Percentiles rank a stretch among this genome's conserved stretches.
phyloP scores from a whole-genome alignment of 2,797 vertebrate genomes.

The Pogoniulus pusillus region DNA sequence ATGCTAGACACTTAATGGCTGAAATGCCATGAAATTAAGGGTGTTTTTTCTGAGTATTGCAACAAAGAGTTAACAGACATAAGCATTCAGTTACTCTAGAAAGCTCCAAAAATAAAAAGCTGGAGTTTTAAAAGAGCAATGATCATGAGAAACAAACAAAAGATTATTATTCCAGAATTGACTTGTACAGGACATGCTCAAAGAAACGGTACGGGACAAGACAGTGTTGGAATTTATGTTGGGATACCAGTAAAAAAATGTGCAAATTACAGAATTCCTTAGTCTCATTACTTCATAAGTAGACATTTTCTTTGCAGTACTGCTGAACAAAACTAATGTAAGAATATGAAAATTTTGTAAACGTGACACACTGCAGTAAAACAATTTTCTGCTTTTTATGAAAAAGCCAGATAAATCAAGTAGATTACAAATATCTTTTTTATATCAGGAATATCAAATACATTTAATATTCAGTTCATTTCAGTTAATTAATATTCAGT shows the following conservation, averaged over 20 bases:
- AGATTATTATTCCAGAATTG: background rate
- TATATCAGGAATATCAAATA: background rate
- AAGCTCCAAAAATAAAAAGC: constrained; percentile 27
- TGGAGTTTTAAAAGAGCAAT: background rate
- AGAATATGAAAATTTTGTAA: background rate
- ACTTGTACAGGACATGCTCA: background rate
- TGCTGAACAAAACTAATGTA: background rate
- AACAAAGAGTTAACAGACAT: background rate
- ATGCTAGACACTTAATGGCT: background rate
- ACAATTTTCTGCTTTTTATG: background rate
- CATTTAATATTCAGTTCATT: no score
- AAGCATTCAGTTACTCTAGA: background rate
- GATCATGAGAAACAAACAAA: background rate
- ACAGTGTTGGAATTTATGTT: background rate
- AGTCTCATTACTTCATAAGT: background rate
- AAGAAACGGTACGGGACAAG: background rate
- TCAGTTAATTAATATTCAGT: no score
- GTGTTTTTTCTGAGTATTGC: background rate
- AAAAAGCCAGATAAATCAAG: background rate
- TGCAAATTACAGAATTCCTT: background rate
- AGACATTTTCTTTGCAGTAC: background rate
- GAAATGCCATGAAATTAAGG: background rate
- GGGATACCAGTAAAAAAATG: background rate
- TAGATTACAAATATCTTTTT: background rate
- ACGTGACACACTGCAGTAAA: background rate